Conservation (phyloP, 1,140 invertebrate genomes). For the Nomia melanderi region DNA sequence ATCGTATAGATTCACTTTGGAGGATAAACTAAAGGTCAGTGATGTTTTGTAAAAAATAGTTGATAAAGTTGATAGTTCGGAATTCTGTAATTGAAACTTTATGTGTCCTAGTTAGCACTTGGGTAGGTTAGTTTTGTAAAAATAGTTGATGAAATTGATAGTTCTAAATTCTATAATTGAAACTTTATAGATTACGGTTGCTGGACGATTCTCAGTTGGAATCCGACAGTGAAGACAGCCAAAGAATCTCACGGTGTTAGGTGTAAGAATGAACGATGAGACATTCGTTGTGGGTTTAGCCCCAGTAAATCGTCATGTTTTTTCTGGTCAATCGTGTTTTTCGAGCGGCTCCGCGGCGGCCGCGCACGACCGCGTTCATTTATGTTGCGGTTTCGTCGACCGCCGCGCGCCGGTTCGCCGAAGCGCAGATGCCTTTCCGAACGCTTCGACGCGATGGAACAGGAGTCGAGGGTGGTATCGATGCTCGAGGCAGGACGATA, state of each 20-base stretch:
- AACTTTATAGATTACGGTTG: no score
- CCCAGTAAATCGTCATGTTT: slow-evolving; percentile 48
- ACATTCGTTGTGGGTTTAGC: background rate
- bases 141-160: no score
- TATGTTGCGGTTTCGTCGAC: slow-evolving; percentile 62
- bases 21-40: no score
- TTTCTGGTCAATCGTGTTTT: slow-evolving; percentile 48
- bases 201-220: no score
- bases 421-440: slow-evolving; percentile 49
- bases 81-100: no score
- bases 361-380: slow-evolving; percentile 53
- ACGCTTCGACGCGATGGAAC: slow-evolving; percentile 44
- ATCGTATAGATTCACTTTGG: no score
- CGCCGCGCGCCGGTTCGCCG: slow-evolving; percentile 51
- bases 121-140: no score
- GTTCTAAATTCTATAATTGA: no score
- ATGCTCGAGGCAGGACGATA: slow-evolving; percentile 43
- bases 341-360: slow-evolving; percentile 37
- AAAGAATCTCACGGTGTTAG: background rate
- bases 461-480: slow-evolving; percentile 44
- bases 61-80: no score
- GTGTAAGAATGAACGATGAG: slow-evolving; percentile 15
- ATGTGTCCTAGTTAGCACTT: no score
- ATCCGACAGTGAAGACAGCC: background rate
- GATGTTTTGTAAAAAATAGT: no score